Evolutionary conservation across 2,888 invertebrate genomes (phyloP), one percentile per base, ranked within the genome.

Genomic region (Dynastes maya): DNA sequence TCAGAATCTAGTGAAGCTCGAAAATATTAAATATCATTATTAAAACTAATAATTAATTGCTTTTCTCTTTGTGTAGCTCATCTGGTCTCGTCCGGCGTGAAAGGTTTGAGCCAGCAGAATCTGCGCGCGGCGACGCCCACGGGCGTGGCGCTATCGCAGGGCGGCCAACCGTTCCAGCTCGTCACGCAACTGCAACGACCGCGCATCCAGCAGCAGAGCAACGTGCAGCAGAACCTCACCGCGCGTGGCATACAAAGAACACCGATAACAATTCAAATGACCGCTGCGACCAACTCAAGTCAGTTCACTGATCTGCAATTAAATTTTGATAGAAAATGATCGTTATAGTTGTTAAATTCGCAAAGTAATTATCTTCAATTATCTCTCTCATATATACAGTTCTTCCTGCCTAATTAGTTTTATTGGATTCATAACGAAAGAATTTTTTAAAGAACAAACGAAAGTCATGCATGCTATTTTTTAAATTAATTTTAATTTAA

Each of bases 51-150:
- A 9, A 45, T 45, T 8, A 11, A 45, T 1, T 45, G 9, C 8
- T 45, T 22, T 40, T 76, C 49, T 55, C 22, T 37, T 37, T 22
- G 6, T 11, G 22, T 81, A 92, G 92, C 92, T 83, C 92, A 94
- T 88, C 89, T 94, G 85, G 92, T 94, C 89, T 90, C 92, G 77
- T 90, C 93, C 82, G 91, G 93, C 80, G 92, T 93, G 86, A 94
- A 93, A 88, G 92, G 90, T 22, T 79, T 88, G 68, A 84, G 84
- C 68, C 88, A 87, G 78, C 88, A 88, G 82, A 84, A 83, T 65
- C 82, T 88, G 63, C 84, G 88, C 78, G 84, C 86, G 5, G 81
- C 86, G 22, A 84, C 85, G 37, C 85, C 87, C 29, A 84, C 86
- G 49, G 85, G 86, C n/a, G 84, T 88, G 40, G 86, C 88, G 45